Conservation (phyloP, 2,797 vertebrate genomes). For the Buphagus erythrorhynchus region DNA sequence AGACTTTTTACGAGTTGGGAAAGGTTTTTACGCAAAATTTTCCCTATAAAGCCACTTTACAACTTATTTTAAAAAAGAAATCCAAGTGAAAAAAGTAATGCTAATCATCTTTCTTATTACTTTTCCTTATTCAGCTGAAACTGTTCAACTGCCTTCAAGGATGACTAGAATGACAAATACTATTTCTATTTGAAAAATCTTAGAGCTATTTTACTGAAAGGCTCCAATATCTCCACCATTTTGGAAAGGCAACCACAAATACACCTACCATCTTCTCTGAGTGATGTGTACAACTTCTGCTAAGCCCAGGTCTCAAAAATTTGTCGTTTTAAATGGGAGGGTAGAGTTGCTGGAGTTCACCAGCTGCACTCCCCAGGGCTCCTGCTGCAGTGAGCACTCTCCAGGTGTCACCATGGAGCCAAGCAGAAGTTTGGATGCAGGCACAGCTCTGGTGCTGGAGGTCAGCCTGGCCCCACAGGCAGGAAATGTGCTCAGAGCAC, state of each 20-base stretch:
- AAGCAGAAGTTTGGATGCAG: background rate
- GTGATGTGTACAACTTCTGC: background rate
- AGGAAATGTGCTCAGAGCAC: constrained; percentile 14
- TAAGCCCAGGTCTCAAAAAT: background rate
- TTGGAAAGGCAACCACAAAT: background rate
- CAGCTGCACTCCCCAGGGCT: background rate
- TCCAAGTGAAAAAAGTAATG: background rate
- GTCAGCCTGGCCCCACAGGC: background rate
- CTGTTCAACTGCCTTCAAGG: background rate
- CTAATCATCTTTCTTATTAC: background rate
- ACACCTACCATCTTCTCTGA: background rate
- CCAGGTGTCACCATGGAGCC: background rate
- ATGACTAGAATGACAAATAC: background rate
- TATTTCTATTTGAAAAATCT: background rate
- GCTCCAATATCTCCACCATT: background rate
- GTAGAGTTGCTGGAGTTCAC: fast-evolving
- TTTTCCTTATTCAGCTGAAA: background rate
- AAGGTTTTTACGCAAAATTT: background rate
- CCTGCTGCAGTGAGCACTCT: background rate
- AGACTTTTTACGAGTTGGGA: background rate
- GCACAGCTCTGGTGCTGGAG: background rate
- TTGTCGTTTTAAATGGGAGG: fast-evolving
- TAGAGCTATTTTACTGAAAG: background rate
- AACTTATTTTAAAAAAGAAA: background rate
- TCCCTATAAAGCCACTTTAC: background rate